Base-by-base conservation (phyloP, 2,797 vertebrate species). In the Phataginus tricuspis region DNA sequence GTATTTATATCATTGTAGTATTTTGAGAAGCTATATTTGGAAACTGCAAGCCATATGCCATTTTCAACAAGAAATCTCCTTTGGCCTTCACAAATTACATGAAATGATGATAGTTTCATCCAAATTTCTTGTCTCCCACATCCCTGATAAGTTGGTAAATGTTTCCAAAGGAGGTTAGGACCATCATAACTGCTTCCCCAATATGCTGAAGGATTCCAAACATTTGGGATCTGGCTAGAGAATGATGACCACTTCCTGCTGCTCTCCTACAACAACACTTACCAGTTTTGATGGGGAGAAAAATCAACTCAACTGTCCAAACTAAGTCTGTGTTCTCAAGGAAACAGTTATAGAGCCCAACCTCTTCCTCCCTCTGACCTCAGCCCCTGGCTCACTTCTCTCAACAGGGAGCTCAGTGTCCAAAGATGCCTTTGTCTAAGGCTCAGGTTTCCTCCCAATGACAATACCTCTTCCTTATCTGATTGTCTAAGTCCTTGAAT, bases 101-200 rank as follows among this genome's bases (percentile, higher is more conserved):
- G 39, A 84, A 96, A 86, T 86, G 74, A 79, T 55, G 16, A 94
- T 51, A 34, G 8, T 83, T 91, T 86, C 49, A 82, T 23, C 51
- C 68, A 74, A 74, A 53, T 10, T 29, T 88, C 12, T 15, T 85
- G 39, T 77, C 34, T 91, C 77, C 72, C 19, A 66, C 27, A 77
- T 77, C 49, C 29, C 34, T 79, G 29, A 63, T 69, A 95, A 74
- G 29, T 78, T 82, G 34, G 51, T n/a, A 94, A 84, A 53, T 85
- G 18, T 55, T 91, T 90, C 37, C 42, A 66, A 55, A 95, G 27
- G 61, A 59, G 37, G 10, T 6, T 63, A 18, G 27, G 42, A 68
- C n/a, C 29, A 42, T 96, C 29, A n/a, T 9, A 27, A 5, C 4
- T 86, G 53, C 18, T 78, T 53, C 8, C 16, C 51, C 10, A n/a